phyloP scores from a whole-genome alignment of 2,797 vertebrate genomes.

The Poecile montanus region DNA sequence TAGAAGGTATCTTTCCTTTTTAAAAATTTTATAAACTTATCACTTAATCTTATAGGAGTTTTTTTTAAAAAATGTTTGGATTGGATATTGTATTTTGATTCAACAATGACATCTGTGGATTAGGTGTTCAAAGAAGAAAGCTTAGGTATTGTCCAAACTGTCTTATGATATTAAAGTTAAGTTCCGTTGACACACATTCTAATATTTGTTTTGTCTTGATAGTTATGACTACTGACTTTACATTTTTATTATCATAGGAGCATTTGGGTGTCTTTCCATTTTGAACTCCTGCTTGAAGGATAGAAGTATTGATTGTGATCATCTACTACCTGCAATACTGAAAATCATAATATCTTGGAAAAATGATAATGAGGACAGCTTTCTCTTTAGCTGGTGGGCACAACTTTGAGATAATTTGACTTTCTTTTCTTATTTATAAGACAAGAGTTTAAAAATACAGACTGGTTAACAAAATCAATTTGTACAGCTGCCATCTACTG shows the following conservation, averaged over 20 bases:
- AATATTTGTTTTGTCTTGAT: background rate
- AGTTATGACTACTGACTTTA: background rate
- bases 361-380: constrained; percentile 86
- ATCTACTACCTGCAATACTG: constrained; percentile 84
- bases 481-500: background rate
- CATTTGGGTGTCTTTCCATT: constrained; percentile 87
- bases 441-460: background rate
- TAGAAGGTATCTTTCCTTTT: background rate
- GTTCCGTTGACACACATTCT: background rate
- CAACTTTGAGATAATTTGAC: background rate
- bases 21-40: background rate
- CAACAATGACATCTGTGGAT: background rate
- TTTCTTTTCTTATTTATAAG: background rate
- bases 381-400: constrained; percentile 91
- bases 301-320: constrained; percentile 78
- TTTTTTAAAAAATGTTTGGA: background rate
- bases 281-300: constrained; percentile 88
- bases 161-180: background rate
- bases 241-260: constrained; percentile 76
- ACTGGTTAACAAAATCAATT: background rate
- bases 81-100: background rate
- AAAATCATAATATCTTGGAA: constrained; percentile 91
- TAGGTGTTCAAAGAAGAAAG: background rate
- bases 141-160: background rate
- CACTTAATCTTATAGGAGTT: background rate